Evolutionary conservation across 2,797 vertebrate genomes (phyloP).

Genomic region (Passerculus sandwichensis): DNA sequence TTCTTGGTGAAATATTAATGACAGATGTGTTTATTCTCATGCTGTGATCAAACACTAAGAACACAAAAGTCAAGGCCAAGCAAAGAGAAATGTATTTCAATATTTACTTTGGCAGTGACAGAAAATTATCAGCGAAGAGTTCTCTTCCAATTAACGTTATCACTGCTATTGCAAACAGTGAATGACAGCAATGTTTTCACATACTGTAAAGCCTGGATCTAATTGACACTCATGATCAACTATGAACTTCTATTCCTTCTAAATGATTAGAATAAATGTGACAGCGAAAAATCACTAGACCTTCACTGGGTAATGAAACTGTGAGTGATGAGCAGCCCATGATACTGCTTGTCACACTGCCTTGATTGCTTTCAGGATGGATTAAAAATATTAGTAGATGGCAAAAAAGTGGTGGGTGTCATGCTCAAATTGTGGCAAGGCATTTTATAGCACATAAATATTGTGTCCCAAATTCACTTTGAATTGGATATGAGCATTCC

Average conservation of each 20-base stretch:
- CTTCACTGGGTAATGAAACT: conserved; percentile 42
- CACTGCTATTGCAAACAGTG: not conserved
- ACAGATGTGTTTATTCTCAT: not conserved
- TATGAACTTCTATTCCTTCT: not conserved
- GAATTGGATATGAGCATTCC: not conserved
- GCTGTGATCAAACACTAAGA: not conserved
- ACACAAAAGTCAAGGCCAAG: conserved; percentile 6
- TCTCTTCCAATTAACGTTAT: conserved; percentile 29
- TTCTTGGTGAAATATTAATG: conserved; percentile 30
- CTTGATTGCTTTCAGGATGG: conserved; percentile 13
- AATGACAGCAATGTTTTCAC: conserved; percentile 12
- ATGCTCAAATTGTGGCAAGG: not conserved
- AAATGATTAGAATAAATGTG: conserved; percentile 8
- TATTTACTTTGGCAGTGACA: conserved; percentile 34
- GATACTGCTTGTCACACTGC: not conserved
- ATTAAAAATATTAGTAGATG: not conserved
- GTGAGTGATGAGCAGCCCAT: not conserved
- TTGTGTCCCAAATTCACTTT: not conserved
- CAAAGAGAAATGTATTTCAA: not conserved
- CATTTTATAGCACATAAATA: not conserved
- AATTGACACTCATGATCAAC: not conserved
- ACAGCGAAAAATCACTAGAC: conserved; percentile 5
- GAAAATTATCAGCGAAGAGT: not conserved
- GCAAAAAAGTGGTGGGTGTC: not conserved
- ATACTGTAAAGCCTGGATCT: not conserved